These are phyloP conservation scores for Chaunax sp. DNA, from an alignment of 2,797 vertebrate species.

Conservation along the genomic window DNA sequence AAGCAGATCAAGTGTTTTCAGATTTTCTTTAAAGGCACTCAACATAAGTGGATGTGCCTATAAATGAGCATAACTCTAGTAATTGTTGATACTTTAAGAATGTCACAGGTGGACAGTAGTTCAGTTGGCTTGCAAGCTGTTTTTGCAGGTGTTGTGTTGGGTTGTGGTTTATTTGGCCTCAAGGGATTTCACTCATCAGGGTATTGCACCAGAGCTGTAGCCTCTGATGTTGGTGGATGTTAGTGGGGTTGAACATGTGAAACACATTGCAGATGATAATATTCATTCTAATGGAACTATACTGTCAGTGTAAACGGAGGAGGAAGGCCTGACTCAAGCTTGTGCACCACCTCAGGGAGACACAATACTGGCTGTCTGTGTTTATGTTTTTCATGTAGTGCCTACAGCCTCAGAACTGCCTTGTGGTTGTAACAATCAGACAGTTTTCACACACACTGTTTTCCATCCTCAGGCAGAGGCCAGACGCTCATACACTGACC, in stretches of 20 bases:
- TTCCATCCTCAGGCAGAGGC: conserved; percentile 42
- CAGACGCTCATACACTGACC: conserved; percentile 47
- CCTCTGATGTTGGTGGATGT: conserved; percentile 43
- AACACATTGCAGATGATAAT: conserved; percentile 49
- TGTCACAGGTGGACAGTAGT: conserved; percentile 71
- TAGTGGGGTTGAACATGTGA: conserved; percentile 42
- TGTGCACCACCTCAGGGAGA: conserved; percentile 23
- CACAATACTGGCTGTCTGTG: conserved; percentile 38
- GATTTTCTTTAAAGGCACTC: background rate
- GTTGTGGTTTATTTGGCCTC: conserved; percentile 72
- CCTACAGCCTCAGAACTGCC: conserved; percentile 33
- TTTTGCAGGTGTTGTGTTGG: conserved; percentile 77
- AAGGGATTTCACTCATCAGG: conserved; percentile 60
- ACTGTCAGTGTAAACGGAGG: conserved; percentile 37
- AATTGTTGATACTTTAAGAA: conserved; percentile 64
- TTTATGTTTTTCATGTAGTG: conserved; percentile 52
- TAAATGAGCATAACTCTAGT: conserved; percentile 54
- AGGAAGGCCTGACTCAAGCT: conserved; percentile 16
- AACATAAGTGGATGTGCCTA: background rate
- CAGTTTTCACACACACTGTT: conserved; percentile 58
- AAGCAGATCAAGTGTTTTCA: background rate
- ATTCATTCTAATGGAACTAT: conserved; percentile 34
- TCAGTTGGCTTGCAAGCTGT: conserved; percentile 41
- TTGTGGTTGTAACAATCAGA: conserved; percentile 44
- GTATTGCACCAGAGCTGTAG: conserved; percentile 73